A percentile compares a stretch with the other conserved stretches of the same genome.
phyloP scores from a whole-genome alignment of 2,888 invertebrate species.

The Ennomos fuscantarius region DNA sequence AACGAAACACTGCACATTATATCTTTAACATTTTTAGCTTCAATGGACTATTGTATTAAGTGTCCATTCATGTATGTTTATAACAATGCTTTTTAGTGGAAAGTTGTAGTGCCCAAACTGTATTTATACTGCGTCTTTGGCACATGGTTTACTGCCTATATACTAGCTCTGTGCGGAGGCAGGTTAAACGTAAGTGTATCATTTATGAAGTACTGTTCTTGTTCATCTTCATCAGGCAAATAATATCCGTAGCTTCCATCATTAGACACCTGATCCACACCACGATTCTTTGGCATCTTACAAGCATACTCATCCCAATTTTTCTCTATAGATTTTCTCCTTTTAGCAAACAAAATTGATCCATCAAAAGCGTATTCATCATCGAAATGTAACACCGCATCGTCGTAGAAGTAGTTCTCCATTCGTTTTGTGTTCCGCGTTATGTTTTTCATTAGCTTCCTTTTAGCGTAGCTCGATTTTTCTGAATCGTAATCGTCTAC shows the following conservation, averaged over 20 bases:
- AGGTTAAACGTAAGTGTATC: conserved; percentile 78
- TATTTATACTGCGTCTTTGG: conserved; percentile 26
- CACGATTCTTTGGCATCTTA: conserved; percentile 62
- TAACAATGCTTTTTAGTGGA: too few relatives aligned
- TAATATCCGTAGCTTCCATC: conserved; percentile 81
- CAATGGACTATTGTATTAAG: too few relatives aligned
- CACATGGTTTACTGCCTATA: conserved; percentile 52
- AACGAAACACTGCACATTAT: too few relatives aligned
- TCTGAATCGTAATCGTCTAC: conserved; percentile 81
- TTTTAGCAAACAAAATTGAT: conserved; percentile 75
- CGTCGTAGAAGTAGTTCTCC: conserved; percentile 81
- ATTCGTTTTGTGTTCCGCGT: conserved; percentile 69
- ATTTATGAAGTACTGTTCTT: conserved; percentile 72
- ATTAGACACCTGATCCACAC: conserved; percentile 67
- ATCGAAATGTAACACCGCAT: conserved; percentile 77
- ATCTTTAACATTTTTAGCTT: too few relatives aligned
- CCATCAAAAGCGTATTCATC: conserved; percentile 81
- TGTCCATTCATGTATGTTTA: too few relatives aligned
- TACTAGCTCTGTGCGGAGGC: conserved; percentile 79
- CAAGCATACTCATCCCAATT: conserved; percentile 70
- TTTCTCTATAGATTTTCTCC: conserved; percentile 76
- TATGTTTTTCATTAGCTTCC: conserved; percentile 78
- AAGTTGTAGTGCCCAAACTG: conserved; percentile 3
- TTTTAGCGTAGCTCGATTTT: conserved; percentile 76
- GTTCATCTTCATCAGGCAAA: conserved; percentile 72